These are phyloP conservation scores for Hippolais icterina DNA, from an alignment of 2,113 vertebrate species.

Conservation along the genomic window DNA sequence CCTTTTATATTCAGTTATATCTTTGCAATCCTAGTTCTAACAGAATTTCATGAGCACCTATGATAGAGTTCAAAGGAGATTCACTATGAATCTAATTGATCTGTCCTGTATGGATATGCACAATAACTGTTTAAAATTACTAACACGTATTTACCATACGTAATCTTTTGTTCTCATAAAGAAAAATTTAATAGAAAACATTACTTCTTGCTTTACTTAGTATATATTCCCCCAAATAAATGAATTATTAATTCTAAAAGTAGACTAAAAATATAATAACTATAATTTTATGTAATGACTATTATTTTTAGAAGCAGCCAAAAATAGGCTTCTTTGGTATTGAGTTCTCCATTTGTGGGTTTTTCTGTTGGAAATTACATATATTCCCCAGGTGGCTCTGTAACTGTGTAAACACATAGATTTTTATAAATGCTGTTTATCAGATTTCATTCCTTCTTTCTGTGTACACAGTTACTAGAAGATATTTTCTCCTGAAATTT, in stretches of 20 bases:
- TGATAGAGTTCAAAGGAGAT: neutral
- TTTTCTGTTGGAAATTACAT: slow-evolving; percentile 11
- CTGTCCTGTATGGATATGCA: neutral
- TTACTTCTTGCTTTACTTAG: neutral
- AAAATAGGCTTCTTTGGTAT: neutral
- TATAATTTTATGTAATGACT: neutral
- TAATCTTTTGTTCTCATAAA: neutral
- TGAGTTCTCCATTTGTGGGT: neutral
- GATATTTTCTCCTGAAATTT: neutral
- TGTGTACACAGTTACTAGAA: neutral
- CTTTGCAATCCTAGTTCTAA: neutral
- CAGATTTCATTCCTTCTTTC: slow-evolving; percentile 14
- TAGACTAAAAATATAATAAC: neutral
- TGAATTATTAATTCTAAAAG: neutral
- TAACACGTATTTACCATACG: neutral
- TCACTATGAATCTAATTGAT: neutral
- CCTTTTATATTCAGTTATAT: neutral
- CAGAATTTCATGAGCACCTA: neutral
- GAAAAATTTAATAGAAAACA: neutral
- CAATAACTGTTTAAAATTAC: neutral
- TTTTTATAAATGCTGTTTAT: neutral
- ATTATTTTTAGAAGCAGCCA: neutral
- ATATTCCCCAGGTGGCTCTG: slow-evolving; percentile 8
- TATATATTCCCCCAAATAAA: neutral
- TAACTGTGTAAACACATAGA: neutral